Evolutionary conservation across 1,140 invertebrate species (phyloP).

Genomic region (Drosophila repleta): DNA sequence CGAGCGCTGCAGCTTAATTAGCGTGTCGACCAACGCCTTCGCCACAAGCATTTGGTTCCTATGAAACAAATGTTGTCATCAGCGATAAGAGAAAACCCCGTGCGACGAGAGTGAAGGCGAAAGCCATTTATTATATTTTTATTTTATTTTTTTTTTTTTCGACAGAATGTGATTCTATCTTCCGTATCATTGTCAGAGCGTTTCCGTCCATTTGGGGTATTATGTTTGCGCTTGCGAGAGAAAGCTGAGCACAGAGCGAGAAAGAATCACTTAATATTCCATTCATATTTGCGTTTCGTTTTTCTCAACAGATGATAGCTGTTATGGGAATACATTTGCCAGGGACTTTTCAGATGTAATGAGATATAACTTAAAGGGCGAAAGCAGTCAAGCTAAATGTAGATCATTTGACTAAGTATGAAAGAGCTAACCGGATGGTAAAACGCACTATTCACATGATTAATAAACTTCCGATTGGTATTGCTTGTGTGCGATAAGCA

Average conservation of each 20-base stretch:
- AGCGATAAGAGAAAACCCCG: slow-evolving; percentile 40
- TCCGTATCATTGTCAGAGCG: slow-evolving; percentile 17
- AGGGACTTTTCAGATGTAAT: neutral
- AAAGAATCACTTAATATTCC: slow-evolving; percentile 21
- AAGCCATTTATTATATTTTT: slow-evolving; percentile 18
- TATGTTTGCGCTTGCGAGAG: slow-evolving; percentile 18
- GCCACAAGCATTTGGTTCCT: slow-evolving; percentile 25
- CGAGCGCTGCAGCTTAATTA: slow-evolving; percentile 11
- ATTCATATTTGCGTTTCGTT: slow-evolving; percentile 8
- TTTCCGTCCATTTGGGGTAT: slow-evolving; percentile 20
- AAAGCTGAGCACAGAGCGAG: slow-evolving; percentile 27
- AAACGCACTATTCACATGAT: too few species aligned
- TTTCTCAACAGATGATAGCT: neutral
- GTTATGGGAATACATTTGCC: neutral
- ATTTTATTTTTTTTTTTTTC: slow-evolving; percentile 4
- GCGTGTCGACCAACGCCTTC: slow-evolving; percentile 7
- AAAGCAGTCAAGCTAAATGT: too few species aligned
- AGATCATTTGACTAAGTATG: too few species aligned
- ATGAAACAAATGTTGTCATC: slow-evolving; percentile 41
- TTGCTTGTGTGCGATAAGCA: too few species aligned
- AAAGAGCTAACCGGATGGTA: too few species aligned
- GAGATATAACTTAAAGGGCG: neutral
- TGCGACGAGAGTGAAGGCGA: slow-evolving; percentile 30
- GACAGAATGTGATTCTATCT: slow-evolving; percentile 31
- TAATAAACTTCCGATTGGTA: too few species aligned